These are phyloP conservation scores for Cirrhinus mrigala DNA, from an alignment of 2,797 vertebrate species.

Conservation along the genomic window DNA sequence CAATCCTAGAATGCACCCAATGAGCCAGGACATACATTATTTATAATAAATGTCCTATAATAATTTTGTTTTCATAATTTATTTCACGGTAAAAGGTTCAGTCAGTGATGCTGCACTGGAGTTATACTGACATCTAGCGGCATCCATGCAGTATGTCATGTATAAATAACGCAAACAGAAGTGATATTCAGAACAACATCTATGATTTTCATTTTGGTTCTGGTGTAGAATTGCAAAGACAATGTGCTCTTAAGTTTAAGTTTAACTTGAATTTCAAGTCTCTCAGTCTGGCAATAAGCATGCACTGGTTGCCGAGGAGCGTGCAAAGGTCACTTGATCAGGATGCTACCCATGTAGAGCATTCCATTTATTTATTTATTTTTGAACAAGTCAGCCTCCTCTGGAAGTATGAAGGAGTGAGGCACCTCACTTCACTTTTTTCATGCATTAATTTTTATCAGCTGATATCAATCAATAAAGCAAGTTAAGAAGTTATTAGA, in stretches of 20 bases:
- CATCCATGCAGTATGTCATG: not conserved
- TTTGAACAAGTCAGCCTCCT: not conserved
- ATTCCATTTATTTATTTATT: too few species aligned
- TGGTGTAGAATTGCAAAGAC: not conserved
- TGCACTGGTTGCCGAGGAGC: not conserved
- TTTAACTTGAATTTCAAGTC: not conserved
- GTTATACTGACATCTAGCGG: conserved; percentile 11
- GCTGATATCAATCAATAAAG: not conserved
- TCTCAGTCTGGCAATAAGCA: not conserved
- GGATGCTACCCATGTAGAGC: not conserved
- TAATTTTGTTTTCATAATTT: conserved; percentile 3
- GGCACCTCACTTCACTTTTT: not conserved
- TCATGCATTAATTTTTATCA: not conserved
- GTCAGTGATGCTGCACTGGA: not conserved
- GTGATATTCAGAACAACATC: not conserved
- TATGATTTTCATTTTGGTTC: not conserved
- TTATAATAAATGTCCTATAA: not conserved
- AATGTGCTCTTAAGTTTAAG: not conserved
- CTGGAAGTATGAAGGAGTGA: not conserved
- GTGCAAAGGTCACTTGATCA: not conserved
- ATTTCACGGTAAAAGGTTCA: not conserved
- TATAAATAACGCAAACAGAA: not conserved
- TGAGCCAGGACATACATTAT: not conserved
- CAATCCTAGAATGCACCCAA: not conserved
- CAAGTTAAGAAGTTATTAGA: not conserved